Base-by-base conservation (phyloP, 2,888 invertebrate genomes). In the Ametastegia equiseti region DNA sequence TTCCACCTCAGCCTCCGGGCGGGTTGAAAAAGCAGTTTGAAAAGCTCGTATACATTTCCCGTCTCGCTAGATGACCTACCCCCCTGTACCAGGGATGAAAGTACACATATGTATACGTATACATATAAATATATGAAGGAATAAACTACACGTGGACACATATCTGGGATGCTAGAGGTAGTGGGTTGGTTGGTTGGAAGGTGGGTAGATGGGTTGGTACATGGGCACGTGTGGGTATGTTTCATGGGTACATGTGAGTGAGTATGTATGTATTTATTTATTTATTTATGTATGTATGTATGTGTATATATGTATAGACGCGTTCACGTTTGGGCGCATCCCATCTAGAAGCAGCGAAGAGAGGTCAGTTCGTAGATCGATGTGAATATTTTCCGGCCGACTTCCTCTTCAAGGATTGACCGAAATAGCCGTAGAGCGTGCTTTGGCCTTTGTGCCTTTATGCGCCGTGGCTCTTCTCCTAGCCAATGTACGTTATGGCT, bases 301-400 rank as follows among this genome's bases (percentile, higher is more conserved):
- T 19, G 27, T 30, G 30, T 30, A 30, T 27, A 54, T 19, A 54
- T 1, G 27, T 23, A 57, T 57, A 57, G 27, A 13, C 65, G n/a
- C 65, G 42, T 67, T 36, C 19, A 42, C 67, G 67, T 67, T 67
- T 19, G 60, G 30, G 60, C 60, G 60, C 65, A 67, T 36, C 36
- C 36, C 39, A 39, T 39, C 19, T 67, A 67, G 19, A 27, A 67
- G 39, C 36, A 7, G 19, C 63, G 79, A 69, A 78, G 86, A 81
- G 86, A 85, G 87, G 86, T 87, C 86, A 84, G 82, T 78, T 80
- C 81, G 83, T 85, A 85, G 88, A 88, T 88, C 89, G 88, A 88
- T 88, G 87, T 85, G 88, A 87, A 88, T 88, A 88, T 88, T 88
- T 88, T 89, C 86, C 85, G 85, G 86, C 75, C 84, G 84, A 86